Evolutionary conservation across 2,888 invertebrate genomes (phyloP).

Genomic region (Choreutis nemorana): DNA sequence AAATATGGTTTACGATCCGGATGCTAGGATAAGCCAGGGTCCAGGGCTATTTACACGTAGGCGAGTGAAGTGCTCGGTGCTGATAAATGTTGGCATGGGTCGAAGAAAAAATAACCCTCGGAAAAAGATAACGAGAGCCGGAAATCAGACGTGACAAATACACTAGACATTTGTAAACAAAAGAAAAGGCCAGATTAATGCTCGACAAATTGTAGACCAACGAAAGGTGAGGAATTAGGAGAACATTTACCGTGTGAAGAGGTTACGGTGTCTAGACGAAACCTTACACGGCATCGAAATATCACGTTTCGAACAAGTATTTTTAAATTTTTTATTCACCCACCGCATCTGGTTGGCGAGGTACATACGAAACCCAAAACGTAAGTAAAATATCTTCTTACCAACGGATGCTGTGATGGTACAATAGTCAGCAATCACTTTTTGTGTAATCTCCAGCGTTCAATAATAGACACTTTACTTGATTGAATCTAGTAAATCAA

Average conservation of each 20-base stretch:
- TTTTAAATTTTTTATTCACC: slow-evolving; percentile 31
- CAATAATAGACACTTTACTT: no score
- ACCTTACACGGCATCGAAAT: slow-evolving; percentile 38
- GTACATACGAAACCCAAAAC: slow-evolving; percentile 40
- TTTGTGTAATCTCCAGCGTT: not conserved
- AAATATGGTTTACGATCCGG: slow-evolving; percentile 29
- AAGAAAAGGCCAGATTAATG: no score
- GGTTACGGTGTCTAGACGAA: slow-evolving; percentile 45
- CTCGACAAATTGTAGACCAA: no score
- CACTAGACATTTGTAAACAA: no score
- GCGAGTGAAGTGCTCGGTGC: slow-evolving; percentile 24
- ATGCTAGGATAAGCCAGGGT: slow-evolving; percentile 40
- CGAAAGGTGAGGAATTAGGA: slow-evolving; percentile 3
- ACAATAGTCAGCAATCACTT: slow-evolving; percentile 3
- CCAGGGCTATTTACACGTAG: slow-evolving; percentile 45
- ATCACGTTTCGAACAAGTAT: slow-evolving; percentile 32
- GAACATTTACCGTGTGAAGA: slow-evolving; percentile 26
- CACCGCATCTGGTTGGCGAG: slow-evolving; percentile 44
- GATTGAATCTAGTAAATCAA: no score
- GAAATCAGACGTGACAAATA: no score
- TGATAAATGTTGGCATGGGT: slow-evolving; percentile 52
- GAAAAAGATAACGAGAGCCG: slow-evolving; percentile 28
- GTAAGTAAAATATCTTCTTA: slow-evolving; percentile 35
- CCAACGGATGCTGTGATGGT: slow-evolving; percentile 31
- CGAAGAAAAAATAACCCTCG: slow-evolving; percentile 32